Base-by-base conservation (phyloP, 2,113 vertebrate genomes). In the Hiodon tergisus region DNA sequence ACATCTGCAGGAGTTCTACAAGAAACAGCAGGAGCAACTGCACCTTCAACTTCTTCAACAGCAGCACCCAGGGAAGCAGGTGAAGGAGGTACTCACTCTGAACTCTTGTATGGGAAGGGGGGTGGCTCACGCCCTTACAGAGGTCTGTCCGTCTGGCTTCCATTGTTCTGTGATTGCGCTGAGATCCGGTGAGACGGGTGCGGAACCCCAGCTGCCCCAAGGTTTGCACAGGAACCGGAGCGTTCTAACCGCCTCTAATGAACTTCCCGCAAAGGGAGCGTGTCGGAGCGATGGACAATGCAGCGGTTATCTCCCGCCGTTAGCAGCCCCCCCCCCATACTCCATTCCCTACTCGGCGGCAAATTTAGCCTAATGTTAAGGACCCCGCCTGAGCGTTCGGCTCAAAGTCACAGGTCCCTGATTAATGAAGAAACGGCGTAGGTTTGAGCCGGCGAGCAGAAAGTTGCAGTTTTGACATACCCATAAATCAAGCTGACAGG, bases 1-100 rank as follows among this genome's bases (percentile, higher is more conserved):
- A 96, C 97, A 99, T 91, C 94, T 99, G 92, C 97, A 99, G 94
- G 97, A 99, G 93, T 99, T 98, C 90, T 99, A 98, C 90, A 99
- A 98, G 93, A 98, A 99, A 89, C 97, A 99, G 87, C 97, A 99
- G 93, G 96, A 99, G 86, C 97, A 99, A 93, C 95, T 98, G 89
- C 97, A 99, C 90, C 94, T 98, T 89, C 97, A 98, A 92, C 96
- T 99, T 88, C 94, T 99, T 86, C 96, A 98, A 87, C 96, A 99
- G 87, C 95, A 97, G 76, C 95, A 98, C 72, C 93, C 95, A 77
- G 93, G 94, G 88, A 99, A 99, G 87, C 97, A 98, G 88, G 95
- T 82, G 10, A 99, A 99, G 92, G 97, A 99, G 96, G 97, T 98
- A 90, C 75, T 75, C 47, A 5, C 55, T 6, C 9, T 73, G 48